phyloP scores from a whole-genome alignment of 2,888 invertebrate species.

The Oeneis ivallda region DNA sequence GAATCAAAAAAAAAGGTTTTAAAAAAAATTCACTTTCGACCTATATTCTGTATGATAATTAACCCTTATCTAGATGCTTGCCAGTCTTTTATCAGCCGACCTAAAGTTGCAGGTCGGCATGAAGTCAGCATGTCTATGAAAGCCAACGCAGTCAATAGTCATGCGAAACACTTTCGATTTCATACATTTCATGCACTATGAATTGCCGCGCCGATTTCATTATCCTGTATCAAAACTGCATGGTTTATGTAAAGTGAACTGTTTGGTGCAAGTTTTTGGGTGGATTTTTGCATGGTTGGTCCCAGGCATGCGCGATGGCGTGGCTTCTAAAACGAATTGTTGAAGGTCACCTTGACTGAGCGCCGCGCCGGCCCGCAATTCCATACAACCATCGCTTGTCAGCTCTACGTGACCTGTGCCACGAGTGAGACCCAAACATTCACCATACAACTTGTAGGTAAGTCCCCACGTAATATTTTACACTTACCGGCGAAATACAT shows the following conservation, averaged over 20 bases:
- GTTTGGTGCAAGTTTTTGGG: conserved; percentile 41
- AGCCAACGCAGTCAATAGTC: neutral
- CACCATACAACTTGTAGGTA: neutral
- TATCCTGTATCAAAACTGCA: conserved; percentile 24
- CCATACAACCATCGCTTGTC: conserved; percentile 38
- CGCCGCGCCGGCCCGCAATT: conserved; percentile 31
- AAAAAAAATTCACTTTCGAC: too few relatives aligned
- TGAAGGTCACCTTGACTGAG: conserved; percentile 73
- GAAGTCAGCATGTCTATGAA: neutral
- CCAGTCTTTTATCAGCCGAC: too few relatives aligned
- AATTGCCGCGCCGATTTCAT: conserved; percentile 13
- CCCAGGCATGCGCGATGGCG: conserved; percentile 70
- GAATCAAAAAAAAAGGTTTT: too few relatives aligned
- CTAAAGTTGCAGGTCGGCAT: neutral
- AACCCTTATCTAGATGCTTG: neutral
- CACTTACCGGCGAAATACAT: neutral
- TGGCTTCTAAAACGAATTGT: conserved; percentile 58
- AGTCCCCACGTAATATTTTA: conserved; percentile 5
- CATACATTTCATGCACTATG: conserved; percentile 4
- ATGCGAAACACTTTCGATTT: neutral
- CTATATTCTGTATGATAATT: too few relatives aligned
- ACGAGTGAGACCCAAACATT: neutral
- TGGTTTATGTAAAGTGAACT: neutral
- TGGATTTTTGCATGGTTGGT: conserved; percentile 44
- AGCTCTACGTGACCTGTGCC: conserved; percentile 6